Evolutionary conservation across 2,113 vertebrate genomes (phyloP), one percentile per base, ranked within the genome.

Genomic region (Lanius ludovicianus): DNA sequence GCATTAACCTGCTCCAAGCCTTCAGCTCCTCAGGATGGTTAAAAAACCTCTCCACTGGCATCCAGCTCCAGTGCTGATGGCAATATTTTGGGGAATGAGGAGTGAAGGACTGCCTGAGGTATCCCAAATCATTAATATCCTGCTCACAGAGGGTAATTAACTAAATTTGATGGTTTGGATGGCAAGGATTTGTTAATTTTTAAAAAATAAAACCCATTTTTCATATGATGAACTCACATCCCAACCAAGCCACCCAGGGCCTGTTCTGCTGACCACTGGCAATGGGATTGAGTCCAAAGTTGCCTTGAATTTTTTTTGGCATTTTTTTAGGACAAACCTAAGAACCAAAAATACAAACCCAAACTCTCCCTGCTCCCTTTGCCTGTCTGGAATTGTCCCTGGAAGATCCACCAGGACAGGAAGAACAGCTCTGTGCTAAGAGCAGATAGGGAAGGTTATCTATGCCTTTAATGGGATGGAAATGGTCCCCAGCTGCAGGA

Each of bases 71-170:
- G 57, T 15, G 65, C 0, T 15, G n/a, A 33, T 31, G 47, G 33
- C 3, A 0, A 0, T 11, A 10, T 37, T 64, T 21, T 16, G 30
- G 50, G n/a, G 25, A 33, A 7, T 0, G 2, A 70, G 18, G 41
- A 89, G 37, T 2, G 4, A 71, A 62, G 12, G 23, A 37, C 15
- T 11, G 11, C 21, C 57, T 62, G 22, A 63, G 47, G 47, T 30
- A 25, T 21, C 37, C 56, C 27, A 69, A 41, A 35, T 27, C 60
- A 31, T 62, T 18, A 16, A 19, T 21, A 11, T 8, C 21, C 8
- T 4, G 19, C n/a, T 70, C 15, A 9, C 3, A 30, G 7, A 13
- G 33, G 60, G n/a, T 4, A 49, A 55, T 12, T 28, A 42, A 42
- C 23, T 19, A 4, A 23, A n/a, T 87, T 5, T 21, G 25, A n/a